phyloP scores from a whole-genome alignment of 2,888 invertebrate genomes.

The Pseudolycoriella hygida region DNA sequence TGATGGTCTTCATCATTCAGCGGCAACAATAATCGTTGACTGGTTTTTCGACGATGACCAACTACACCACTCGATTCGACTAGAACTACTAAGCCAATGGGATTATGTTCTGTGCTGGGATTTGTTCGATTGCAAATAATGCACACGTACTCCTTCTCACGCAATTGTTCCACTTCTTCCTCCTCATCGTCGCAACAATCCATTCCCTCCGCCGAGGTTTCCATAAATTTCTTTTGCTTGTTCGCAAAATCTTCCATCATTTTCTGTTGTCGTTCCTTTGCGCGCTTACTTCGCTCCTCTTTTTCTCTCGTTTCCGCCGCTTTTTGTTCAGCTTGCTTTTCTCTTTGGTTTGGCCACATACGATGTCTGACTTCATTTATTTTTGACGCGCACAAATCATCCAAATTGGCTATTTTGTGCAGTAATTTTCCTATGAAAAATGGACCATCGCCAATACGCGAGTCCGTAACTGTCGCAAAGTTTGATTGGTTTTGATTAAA shows the following conservation, averaged over 20 bases:
- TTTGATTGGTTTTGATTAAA: slow-evolving; percentile 1
- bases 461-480: slow-evolving; percentile 17
- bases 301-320: slow-evolving; percentile 45
- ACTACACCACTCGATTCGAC: slow-evolving; percentile 75
- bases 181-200: slow-evolving; percentile 36
- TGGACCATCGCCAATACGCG: slow-evolving; percentile 62
- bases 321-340: slow-evolving; percentile 57
- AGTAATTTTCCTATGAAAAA: slow-evolving; percentile 70
- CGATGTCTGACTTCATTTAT: slow-evolving; percentile 52
- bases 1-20: slow-evolving; percentile 46
- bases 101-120: slow-evolving; percentile 63
- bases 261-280: slow-evolving; percentile 78
- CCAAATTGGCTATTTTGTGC: slow-evolving; percentile 52
- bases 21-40: slow-evolving; percentile 32
- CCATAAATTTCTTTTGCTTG: slow-evolving; percentile 82
- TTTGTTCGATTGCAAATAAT: slow-evolving; percentile 88
- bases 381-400: slow-evolving; percentile 47
- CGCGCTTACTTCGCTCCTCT: slow-evolving; percentile 66
- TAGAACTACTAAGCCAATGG: slow-evolving; percentile 77
- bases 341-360: slow-evolving; percentile 68
- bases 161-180: slow-evolving; percentile 37
- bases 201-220: slow-evolving; percentile 47
- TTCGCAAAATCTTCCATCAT: slow-evolving; percentile 87
- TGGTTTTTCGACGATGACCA: slow-evolving; percentile 45
- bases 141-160: slow-evolving; percentile 72